Evolutionary conservation across 2,113 vertebrate genomes (phyloP), one percentile per base, ranked within the genome.

Genomic region (Proteles cristata): DNA sequence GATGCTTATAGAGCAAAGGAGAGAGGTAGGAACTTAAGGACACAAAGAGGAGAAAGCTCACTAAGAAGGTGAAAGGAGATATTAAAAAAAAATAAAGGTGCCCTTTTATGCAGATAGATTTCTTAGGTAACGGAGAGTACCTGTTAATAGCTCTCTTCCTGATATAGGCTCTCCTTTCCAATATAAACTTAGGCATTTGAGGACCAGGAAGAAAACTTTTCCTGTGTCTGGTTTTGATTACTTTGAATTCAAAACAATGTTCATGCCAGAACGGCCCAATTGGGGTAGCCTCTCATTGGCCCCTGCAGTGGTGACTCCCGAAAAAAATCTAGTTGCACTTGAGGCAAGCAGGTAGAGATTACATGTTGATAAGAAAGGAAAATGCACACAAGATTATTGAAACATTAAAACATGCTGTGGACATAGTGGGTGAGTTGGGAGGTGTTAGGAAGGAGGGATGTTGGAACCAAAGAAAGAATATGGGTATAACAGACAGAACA

Each of bases 401-500:
- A 65, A 80, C 39, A 9, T 43, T 31, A 77, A 65, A 77, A 28
- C n/a, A 6, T 50, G 7, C 19, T 85, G 86, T 86, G 48, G 16
- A 3, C 3, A 14, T 17, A 26, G 25, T 15, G 28, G 19, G 3
- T 33, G 5, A 33, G 14, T 33, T 26, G 21, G 14, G 2, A 65
- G 4, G 12, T n/a, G 4, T 35, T 68, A 7, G 17, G 23, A 61
- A 94, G 3, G 16, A 43, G 16, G 21, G 31, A 45, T 71, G 10
- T 23, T 53, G 9, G 4, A 33, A n/a, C 45, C 8, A 73, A 90
- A 31, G 25, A 61, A 9, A 55, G 25, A 68, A 61, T 1, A 12
- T 33, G 73, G 68, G 6, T 12, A 3, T 0, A 61, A 39, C 0
- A 69, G 23, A 16, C 2, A 15, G 15, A 23, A 31, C 10, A 76